Conservation (phyloP, 2,113 vertebrate species). For the Pollachius pollachius region DNA sequence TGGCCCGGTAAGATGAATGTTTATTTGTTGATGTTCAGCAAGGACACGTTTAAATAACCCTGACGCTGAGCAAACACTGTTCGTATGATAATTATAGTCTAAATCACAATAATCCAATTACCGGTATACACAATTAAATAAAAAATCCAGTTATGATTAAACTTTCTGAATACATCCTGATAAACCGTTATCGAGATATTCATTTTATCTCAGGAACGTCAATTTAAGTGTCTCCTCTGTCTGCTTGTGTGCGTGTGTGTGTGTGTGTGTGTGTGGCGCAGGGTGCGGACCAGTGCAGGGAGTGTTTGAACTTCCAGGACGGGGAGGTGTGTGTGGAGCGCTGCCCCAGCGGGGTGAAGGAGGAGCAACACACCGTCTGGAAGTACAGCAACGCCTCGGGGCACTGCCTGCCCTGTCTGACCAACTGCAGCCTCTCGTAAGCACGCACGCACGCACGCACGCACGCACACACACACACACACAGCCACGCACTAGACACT, state of each 20-base stretch:
- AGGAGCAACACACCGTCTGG: conserved; percentile 87
- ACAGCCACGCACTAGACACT: too few relatives aligned
- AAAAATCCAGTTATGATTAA: too few relatives aligned
- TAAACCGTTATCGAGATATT: too few relatives aligned
- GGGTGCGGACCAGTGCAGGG: conserved; percentile 82
- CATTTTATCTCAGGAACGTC: too few relatives aligned
- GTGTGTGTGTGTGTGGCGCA: conserved; percentile 42
- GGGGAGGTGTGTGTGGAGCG: conserved; percentile 80
- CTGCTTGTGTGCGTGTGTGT: neutral
- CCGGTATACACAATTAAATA: too few relatives aligned
- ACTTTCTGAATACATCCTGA: too few relatives aligned
- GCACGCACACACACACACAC: too few relatives aligned
- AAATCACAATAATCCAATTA: too few relatives aligned
- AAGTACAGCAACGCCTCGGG: conserved; percentile 85
- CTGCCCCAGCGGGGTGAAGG: conserved; percentile 89
- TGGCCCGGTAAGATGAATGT: conserved; percentile 77
- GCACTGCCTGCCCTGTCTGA: conserved; percentile 84
- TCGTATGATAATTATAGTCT: too few relatives aligned
- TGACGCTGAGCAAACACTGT: too few relatives aligned
- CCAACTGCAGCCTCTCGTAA: conserved; percentile 93
- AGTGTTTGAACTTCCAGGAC: conserved; percentile 84
- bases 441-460: conserved; percentile 50
- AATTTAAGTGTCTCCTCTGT: neutral
- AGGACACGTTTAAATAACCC: too few relatives aligned
- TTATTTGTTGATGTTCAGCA: too few relatives aligned